A percentile compares a stretch with the other conserved stretches of the same genome.
phyloP scores from a whole-genome alignment of 2,113 vertebrate genomes.

The Uria aalge region DNA sequence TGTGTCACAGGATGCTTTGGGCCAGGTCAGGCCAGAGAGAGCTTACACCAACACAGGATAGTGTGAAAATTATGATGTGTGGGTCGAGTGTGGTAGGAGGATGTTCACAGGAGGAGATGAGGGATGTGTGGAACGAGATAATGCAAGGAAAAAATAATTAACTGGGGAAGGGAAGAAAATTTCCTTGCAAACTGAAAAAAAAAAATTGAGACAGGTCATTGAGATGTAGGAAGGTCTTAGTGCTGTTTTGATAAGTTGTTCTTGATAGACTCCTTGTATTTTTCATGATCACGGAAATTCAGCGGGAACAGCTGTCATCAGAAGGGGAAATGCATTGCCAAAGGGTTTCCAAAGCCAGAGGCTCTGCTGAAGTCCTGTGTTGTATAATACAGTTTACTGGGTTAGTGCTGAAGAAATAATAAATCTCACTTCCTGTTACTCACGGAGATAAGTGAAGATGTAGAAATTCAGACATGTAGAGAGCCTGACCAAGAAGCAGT shows the following conservation, averaged over 20 bases:
- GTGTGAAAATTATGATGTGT: accelerated
- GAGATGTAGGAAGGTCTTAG: not conserved
- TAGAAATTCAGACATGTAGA: not conserved
- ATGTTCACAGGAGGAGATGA: not conserved
- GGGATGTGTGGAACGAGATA: too few relatives aligned
- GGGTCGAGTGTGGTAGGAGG: not conserved
- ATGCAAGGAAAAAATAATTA: not conserved
- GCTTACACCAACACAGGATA: accelerated
- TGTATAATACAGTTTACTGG: not conserved
- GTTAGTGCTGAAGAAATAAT: not conserved
- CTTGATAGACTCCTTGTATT: accelerated
- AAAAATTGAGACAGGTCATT: too few relatives aligned
- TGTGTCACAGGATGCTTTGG: not conserved
- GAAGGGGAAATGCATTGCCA: not conserved
- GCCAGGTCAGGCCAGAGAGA: not conserved
- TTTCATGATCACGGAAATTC: not conserved
- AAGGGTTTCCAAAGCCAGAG: not conserved
- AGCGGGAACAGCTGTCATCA: not conserved
- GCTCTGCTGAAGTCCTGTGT: not conserved
- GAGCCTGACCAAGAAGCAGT: not conserved
- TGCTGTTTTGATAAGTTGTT: not conserved
- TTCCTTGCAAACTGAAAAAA: not conserved
- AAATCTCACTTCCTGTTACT: slow-evolving; percentile 21
- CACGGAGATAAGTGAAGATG: not conserved
- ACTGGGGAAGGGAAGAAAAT: not conserved